Percentiles rank a stretch among this genome's conserved stretches.
These are phyloP conservation scores for Corythornis vintsioides DNA, from an alignment of 2,113 vertebrate species.

Conservation along the genomic window DNA sequence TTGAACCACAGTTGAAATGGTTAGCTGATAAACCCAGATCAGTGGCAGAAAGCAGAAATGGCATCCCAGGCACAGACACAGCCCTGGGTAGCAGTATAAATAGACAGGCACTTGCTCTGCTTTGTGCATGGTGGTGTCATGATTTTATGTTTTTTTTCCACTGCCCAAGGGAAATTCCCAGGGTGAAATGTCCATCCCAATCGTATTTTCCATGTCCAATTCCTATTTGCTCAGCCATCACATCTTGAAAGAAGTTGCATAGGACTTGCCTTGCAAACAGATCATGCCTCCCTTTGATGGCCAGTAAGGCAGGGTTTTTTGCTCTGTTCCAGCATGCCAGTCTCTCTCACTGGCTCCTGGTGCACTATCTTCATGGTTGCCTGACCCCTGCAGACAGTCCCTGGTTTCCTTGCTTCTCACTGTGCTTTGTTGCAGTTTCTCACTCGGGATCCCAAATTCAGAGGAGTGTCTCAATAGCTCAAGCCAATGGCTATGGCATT, in stretches of 20 bases:
- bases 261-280: background rate
- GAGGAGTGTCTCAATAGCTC: background rate
- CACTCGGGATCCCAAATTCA: background rate
- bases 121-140: background rate
- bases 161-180: background rate
- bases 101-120: background rate
- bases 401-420: background rate
- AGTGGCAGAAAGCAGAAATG: background rate
- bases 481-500: background rate
- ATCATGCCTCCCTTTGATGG: background rate
- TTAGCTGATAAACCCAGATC: background rate
- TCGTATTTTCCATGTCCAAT: background rate
- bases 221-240: background rate
- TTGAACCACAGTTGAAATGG: background rate
- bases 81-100: constrained; percentile 30
- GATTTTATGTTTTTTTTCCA: background rate
- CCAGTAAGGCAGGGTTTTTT: background rate
- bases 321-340: background rate
- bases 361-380: background rate
- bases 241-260: background rate
- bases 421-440: background rate
- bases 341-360: background rate
- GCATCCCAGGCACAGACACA: constrained; percentile 24
- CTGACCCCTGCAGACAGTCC: background rate
- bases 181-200: constrained; percentile 5